Evolutionary conservation across 1,140 invertebrate genomes (phyloP), one percentile per base, ranked within the genome.

Genomic region (Schlechtendalia chinensis): DNA sequence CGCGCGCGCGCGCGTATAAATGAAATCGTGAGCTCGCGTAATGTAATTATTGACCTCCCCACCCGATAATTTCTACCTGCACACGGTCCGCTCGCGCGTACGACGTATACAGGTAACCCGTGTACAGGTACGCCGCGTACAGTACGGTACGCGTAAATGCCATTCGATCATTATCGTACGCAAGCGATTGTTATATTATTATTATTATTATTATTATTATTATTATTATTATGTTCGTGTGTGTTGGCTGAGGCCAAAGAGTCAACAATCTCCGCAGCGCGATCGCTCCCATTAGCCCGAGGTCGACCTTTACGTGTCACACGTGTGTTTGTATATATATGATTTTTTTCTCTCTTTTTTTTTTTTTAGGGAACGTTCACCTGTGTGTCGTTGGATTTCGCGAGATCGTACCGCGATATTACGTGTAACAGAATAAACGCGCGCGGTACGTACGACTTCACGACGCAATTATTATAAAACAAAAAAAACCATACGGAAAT

Each of bases 151-250:
- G 16, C 47, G 67, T 69, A 69, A 69, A 69, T 69, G 67, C 67
- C 67, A 69, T 69, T 69, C 67, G 67, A 69, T 67, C 39, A 47
- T 67, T 67, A 67, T 67, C 65, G n/a, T 47, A 47, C 12, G 22
- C 19, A 56, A 5, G 32, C 32, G 39, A 67, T 69, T 50, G 67
- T 69, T 69, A 19, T 27, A 69, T 69, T 50, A 24, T 17, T 39
- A n/a, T n/a, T n/a, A n/a, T n/a, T n/a, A n/a, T n/a, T n/a, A n/a
- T n/a, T n/a, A n/a, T n/a, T n/a, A n/a, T n/a, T n/a, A n/a, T n/a
- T n/a, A n/a, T n/a, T n/a, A n/a, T n/a, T n/a, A n/a, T n/a, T n/a
- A n/a, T n/a, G n/a, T n/a, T n/a, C n/a, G n/a, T 22, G 17, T 19
- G 39, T 27, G 24, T 27, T 16, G 45, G 22, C 14, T 22, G 67